Base-by-base conservation (phyloP, 2,797 vertebrate genomes). In the Sarcophilus harrisii region DNA sequence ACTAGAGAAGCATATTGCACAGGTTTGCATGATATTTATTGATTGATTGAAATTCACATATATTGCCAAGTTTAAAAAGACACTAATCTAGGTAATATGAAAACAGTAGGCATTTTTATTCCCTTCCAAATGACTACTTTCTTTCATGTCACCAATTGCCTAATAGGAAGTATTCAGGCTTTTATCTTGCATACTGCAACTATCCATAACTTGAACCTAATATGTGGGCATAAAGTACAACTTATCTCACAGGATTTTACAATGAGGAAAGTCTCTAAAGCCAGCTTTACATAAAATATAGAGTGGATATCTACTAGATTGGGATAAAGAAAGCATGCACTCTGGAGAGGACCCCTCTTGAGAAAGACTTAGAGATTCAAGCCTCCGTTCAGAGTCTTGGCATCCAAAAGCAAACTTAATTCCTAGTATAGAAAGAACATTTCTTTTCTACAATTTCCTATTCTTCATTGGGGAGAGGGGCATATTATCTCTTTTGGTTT, bases 81-180 rank as follows among this genome's bases (percentile, higher is more conserved):
- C 32, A 73, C 5, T 73, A 28, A 81, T 24, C 66, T 18, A 81
- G 62, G n/a, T 13, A 73, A 73, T 38, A 73, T 73, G 62, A 38
- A 73, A 73, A 32, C 30, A n/a, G n/a, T 57, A 93, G 66, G n/a
- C 16, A 8, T 24, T 57, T 57, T 57, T 38, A 62, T 30, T 54
- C 1, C 58, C 91, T 57, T 57, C 29, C 89, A 93, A 92, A 94
- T 58, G 8, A 62, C 6, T 4, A 52, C 59, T 93, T 91, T 60
- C 59, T n/a, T 91, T 58, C 28, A 90, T 90, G 30, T 13, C 30
- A 62, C 55, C 30, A 28, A 62, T 49, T 90, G 91, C 57, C 66
- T 93, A 0, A 91, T 92, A 94, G 93, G 52, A 96, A 93, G 92
- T 0, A 0, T 24, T 29, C 62, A 81, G 38, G 54, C 90, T 95